Base-by-base conservation (phyloP, 2,113 vertebrate genomes). In the Dendropsophus ebraccatus region DNA sequence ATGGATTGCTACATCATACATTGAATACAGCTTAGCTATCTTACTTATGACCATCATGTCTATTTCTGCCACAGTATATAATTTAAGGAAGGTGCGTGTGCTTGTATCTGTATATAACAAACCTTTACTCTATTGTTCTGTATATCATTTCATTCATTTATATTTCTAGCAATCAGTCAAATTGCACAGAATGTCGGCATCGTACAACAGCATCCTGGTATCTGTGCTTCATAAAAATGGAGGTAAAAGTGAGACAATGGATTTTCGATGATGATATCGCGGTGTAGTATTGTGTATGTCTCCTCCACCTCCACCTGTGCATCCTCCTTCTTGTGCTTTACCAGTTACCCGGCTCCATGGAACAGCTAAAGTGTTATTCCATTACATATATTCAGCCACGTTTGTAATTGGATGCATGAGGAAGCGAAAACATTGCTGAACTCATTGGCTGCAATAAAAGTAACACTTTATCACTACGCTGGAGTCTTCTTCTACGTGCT, bases 1-100 rank as follows among this genome's bases (percentile, higher is more conserved):
- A 56, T 94, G 92, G 92, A 80, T 94, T 65, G 87, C 70, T 85
- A 90, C 92, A 60, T 89, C 91, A 50, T 95, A 94, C 56, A 23
- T 82, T 23, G 91, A 93, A 72, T 94, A 93, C 54, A 89, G 94
- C 0, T 41, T 90, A 37, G 92, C 92, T 60, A 93, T 93, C 88
- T 91, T 93, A 78, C 85, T 93, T 47, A 85, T 94, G 85, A 89
- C 90, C 0, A 0, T 92, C 23, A 54, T 92, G 87, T 94, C 93
- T 87, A 88, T 94, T 49, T 50, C 83, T 54, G 88, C 94, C 81
- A 93, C 90, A 0, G 87, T 92, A 28, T 92, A 93, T 0, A 88
- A 92, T 87, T 89, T 94, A 74, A 88, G 91, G 72, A 88, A 92
- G 92, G 92, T 94, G 88, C 91, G 93, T 78, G 30, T 69, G 28